Evolutionary conservation across 2,797 vertebrate genomes (phyloP), one percentile per base, ranked within the genome.

Genomic region (Alcedo quadribrachys): DNA sequence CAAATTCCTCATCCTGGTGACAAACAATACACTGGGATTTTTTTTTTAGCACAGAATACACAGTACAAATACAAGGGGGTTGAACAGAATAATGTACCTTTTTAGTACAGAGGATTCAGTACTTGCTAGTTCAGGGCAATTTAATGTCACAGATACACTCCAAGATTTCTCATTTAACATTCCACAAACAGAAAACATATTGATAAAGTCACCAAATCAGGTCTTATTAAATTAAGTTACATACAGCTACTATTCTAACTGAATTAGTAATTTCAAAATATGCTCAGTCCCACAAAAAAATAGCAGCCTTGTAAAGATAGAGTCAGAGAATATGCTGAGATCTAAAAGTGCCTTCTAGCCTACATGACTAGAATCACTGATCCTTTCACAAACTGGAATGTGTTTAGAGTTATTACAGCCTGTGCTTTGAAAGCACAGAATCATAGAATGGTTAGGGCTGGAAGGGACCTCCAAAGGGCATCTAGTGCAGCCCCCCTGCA

Each of bases 391-490:
- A 27, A 16, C 22, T 43, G 42, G 15, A 20, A 12, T 45, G 46
- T 3, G 5, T 17, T 13, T 12, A 33, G 37, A 77, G 6, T 43
- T 71, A 53, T 37, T 4, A 4, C 15, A 53, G 19, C 0, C 0
- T 86, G 32, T 32, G 7, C 6, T 81, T 78, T 37, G 45, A 81
- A 91, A 86, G 46, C 37, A 37, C 37, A 37, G 37, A 12, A 37
- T 37, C 37, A 13, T 12, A 37, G 37, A 37, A 37, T 37, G 37
- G 12, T 37, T 37, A 37, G 37, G 37, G 37, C 37, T 37, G 37
- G 37, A 37, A 37, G 37, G 37, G 37, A 37, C 11, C 37, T 37
- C 37, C 37, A 12, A 37, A 37, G 37, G 37, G 37, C 37, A 37
- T 37, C 37, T 37, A 37, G 37, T 37, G 37, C 37, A 37, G 37